Percentiles rank a stretch among this genome's conserved stretches.
These are phyloP conservation scores for Temnothorax longispinosus DNA, from an alignment of 1,140 invertebrate species.

Conservation along the genomic window DNA sequence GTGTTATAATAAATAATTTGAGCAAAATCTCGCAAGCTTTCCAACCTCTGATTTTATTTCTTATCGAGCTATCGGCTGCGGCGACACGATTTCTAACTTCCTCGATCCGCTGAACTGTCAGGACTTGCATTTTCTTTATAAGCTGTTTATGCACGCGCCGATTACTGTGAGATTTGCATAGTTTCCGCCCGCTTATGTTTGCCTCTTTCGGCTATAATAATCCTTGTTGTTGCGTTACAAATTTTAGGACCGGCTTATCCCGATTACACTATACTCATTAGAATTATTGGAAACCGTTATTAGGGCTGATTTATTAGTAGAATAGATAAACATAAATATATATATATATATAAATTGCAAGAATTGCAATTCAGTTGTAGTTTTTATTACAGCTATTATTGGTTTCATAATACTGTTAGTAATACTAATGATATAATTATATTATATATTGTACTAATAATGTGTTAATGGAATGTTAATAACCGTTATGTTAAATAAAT, in stretches of 20 bases:
- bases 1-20: not conserved
- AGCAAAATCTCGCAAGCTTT: not conserved
- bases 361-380: not conserved
- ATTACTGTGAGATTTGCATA: constrained; percentile 74
- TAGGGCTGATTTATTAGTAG: not conserved
- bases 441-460: not conserved
- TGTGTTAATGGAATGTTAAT: not conserved
- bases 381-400: not conserved
- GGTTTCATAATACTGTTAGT: not conserved
- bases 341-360: not conserved
- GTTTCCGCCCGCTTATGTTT: constrained; percentile 42
- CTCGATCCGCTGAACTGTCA: constrained; percentile 40
- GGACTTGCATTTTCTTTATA: constrained; percentile 62
- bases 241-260: not conserved
- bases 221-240: not conserved
- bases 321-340: not conserved
- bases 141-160: constrained; percentile 72
- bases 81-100: not conserved
- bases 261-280: not conserved
- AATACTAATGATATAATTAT: not conserved
- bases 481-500: not conserved
- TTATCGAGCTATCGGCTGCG: constrained; percentile 68
- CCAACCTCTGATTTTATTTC: constrained; percentile 64
- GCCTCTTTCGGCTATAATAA: constrained; percentile 29
- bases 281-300: not conserved